These are phyloP conservation scores for Rhingia rostrata DNA, from an alignment of 2,888 invertebrate species.

Conservation along the genomic window DNA sequence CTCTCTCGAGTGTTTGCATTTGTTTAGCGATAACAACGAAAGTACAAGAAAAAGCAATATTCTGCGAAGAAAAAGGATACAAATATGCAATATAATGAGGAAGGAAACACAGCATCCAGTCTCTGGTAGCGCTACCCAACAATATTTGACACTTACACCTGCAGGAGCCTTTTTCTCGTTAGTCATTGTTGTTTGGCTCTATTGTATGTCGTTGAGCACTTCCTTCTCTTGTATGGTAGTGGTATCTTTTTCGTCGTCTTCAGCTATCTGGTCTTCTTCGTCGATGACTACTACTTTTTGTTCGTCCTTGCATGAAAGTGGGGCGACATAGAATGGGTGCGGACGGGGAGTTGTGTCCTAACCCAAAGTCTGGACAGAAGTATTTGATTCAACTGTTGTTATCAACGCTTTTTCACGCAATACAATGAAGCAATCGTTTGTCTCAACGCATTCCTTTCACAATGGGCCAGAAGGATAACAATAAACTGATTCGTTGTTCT, in stretches of 20 bases:
- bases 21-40: constrained; percentile 41
- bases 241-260: not conserved
- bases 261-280: constrained; percentile 3
- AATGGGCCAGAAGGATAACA: constrained; percentile 30
- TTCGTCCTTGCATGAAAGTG: constrained; percentile 38
- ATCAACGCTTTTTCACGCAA: constrained; percentile 18
- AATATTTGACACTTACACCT: constrained; percentile 77
- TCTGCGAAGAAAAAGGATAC: constrained; percentile 21
- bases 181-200: constrained; percentile 76
- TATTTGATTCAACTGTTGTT: constrained; percentile 62
- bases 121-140: constrained; percentile 47
- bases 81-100: constrained; percentile 65
- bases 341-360: not conserved
- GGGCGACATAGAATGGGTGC: constrained; percentile 50
- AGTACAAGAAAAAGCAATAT: constrained; percentile 10
- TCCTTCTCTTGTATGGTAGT: not conserved
- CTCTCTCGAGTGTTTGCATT: constrained; percentile 48
- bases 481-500: constrained; percentile 54
- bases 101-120: constrained; percentile 52
- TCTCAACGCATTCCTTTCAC: constrained; percentile 35
- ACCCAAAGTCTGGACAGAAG: constrained; percentile 55
- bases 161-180: constrained; percentile 78
- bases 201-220: constrained; percentile 36
- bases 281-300: constrained; percentile 27
- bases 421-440: constrained; percentile 52